phyloP scores from a whole-genome alignment of 2,888 invertebrate genomes.

The Adelognathus sp. region DNA sequence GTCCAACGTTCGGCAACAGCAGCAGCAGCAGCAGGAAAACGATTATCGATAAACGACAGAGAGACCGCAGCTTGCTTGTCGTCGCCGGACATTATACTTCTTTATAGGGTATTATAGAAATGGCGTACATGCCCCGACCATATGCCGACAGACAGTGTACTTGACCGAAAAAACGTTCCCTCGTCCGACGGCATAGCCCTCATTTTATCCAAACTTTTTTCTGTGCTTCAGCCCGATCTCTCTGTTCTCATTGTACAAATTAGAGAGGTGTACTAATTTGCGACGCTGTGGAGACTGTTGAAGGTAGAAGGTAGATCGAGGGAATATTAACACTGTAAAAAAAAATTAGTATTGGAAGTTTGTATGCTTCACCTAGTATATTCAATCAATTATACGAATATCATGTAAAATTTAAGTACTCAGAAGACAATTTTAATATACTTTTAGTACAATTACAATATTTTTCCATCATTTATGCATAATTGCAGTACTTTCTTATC shows the following conservation, averaged over 20 bases:
- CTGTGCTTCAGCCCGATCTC: background rate
- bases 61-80: constrained; percentile 76
- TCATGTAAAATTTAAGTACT: no score
- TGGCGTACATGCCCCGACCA: constrained; percentile 48
- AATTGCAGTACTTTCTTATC: no score
- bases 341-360: background rate
- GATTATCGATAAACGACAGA: constrained; percentile 76
- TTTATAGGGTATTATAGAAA: constrained; percentile 25
- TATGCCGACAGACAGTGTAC: constrained; percentile 56
- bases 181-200: constrained; percentile 45
- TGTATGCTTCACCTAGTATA: background rate
- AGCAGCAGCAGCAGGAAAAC: constrained; percentile 59
- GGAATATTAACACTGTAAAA: background rate
- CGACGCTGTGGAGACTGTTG: background rate
- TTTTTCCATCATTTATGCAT: no score
- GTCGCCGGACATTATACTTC: constrained; percentile 58
- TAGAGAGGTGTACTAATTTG: background rate
- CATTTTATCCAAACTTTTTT: constrained; percentile 16
- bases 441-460: no score
- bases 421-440: no score
- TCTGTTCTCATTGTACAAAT: constrained; percentile 13
- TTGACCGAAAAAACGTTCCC: constrained; percentile 46
- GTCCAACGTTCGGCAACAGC: constrained; percentile 42
- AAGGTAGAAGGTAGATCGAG: background rate
- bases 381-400: background rate